Base-by-base conservation (phyloP, 2,113 vertebrate species). In the Bungarus multicinctus region DNA sequence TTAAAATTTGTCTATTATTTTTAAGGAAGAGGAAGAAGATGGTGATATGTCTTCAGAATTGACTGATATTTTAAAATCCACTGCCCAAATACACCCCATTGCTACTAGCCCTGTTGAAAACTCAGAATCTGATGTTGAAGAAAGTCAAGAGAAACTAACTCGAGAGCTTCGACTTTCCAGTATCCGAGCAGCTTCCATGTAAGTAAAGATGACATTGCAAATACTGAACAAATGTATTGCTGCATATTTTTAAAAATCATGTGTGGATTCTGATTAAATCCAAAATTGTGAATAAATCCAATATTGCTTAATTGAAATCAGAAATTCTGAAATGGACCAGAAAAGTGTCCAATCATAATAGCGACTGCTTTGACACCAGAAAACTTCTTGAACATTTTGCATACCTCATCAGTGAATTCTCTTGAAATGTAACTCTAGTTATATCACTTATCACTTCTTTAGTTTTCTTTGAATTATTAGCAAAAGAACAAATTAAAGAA, bases 161-260 rank as follows among this genome's bases (percentile, higher is more conserved):
- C 97, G 98, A 89, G 99, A 99, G 96, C 98, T 99, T 50, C 97
- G 98, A 69, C 98, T 99, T 92, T 99, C 99, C 93, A 99, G 98
- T 97, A 98, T 98, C 91, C 98, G 99, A 34, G 98, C 99, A 93
- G 98, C 99, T 39, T 99, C 99, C 92, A 99, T 99, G 99, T 99
- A 97, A 2, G 98, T 95, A 7, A 9, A 43, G 55, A 60, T 0
- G 27, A n/a, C 57, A 2, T 0, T 0, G 14, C 27, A 20, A n/a
- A 9, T 22, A 16, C 53, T 8, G 25, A 87, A 25, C 22, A 57
- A 85, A 64, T 25, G 34, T 50, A 91, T 22, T 74, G 85, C 45
- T 90, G 50, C 18, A 30, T 69, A 43, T 54, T 87, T 90, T 52
- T 9, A 11, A 22, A 34, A 93, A 89, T 20, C 1, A 74, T 91